Base-by-base conservation (phyloP, 1,140 invertebrate genomes). In the Trichonephila clavipes region DNA sequence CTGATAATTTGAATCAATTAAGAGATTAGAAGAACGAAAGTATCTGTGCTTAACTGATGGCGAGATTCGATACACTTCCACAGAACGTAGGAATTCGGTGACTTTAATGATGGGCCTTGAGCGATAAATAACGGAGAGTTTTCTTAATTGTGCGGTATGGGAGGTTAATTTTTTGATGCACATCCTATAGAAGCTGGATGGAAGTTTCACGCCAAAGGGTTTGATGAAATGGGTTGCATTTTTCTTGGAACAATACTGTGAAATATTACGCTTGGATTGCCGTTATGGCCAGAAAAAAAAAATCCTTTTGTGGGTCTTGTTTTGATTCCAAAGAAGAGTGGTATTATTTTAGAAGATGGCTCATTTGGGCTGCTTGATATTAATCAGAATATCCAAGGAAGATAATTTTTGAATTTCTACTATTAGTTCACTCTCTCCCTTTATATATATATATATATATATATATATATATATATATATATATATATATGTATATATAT, bases 1-100 rank as follows among this genome's bases (percentile, higher is more conserved):
- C 93, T 94, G 93, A 94, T 94, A 94, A 94, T 94, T 94, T 94
- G 93, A 89, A 94, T 94, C 93, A 94, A 94, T 94, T 94, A 94
- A 94, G 72, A 89, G 93, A 94, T 94, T 90, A 90, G 72, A 92
- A 93, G 69, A 82, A 93, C 85, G 40, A 81, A 24, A 40, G 40
- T 34, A 28, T 77, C 51, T 69, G 28, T 28, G 90, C 90, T 72
- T 92, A 93, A 93, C 88, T 88, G 92, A 88, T 88, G 92, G 51
- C 44, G 69, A 40, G 72, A 77, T 77, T 77, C 72, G 72, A 77
- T 77, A 77, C 72, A 77, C 72, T 19, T 24, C 24, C 28, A 40
- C 1, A 6, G 28, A 40, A 40, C 24, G 72, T 14, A 77, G 72
- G 34, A 34, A 77, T 77, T 77, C 72, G 72, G 34, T 40, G 34